A percentile compares a stretch with the other conserved stretches of the same genome.
These are phyloP conservation scores for Heptranchias perlo DNA, from an alignment of 2,113 vertebrate species.

Conservation along the genomic window DNA sequence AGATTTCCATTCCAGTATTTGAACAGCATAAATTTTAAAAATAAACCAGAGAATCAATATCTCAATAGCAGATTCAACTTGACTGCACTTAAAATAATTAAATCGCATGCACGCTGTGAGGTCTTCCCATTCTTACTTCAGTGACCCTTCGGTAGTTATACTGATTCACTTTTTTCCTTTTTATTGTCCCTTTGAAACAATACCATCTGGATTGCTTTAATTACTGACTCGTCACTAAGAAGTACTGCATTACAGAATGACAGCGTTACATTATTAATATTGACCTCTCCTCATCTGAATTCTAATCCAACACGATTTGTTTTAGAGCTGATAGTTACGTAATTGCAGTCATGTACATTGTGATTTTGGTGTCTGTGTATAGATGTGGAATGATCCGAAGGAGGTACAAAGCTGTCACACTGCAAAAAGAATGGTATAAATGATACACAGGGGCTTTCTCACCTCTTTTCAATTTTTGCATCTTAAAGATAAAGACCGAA, in stretches of 20 bases:
- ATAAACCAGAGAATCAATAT: conserved; percentile 22
- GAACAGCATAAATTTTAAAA: not conserved
- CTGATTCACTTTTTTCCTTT: conserved; percentile 47
- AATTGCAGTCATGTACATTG: too few species aligned
- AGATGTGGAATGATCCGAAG: not conserved
- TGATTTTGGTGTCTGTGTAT: not conserved
- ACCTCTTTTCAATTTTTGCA: not conserved
- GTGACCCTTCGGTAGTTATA: conserved; percentile 49
- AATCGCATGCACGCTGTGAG: conserved; percentile 42
- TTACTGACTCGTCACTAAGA: conserved; percentile 43
- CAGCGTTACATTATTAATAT: not conserved
- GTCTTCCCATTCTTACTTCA: conserved; percentile 45
- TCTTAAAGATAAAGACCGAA: not conserved
- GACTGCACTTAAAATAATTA: conserved; percentile 44
- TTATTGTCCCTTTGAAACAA: conserved; percentile 47
- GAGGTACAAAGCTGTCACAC: not conserved
- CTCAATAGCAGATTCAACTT: conserved; percentile 36
- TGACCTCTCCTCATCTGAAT: not conserved
- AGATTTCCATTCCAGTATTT: conserved; percentile 2
- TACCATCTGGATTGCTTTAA: conserved; percentile 52
- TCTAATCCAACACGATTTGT: conserved; percentile 1
- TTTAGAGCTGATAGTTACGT: not conserved
- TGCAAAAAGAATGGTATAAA: not conserved
- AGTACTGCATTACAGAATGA: conserved; percentile 32
- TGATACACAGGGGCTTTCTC: not conserved